Evolutionary conservation across 2,888 invertebrate genomes (phyloP).

Genomic region (Aphrophora alni): DNA sequence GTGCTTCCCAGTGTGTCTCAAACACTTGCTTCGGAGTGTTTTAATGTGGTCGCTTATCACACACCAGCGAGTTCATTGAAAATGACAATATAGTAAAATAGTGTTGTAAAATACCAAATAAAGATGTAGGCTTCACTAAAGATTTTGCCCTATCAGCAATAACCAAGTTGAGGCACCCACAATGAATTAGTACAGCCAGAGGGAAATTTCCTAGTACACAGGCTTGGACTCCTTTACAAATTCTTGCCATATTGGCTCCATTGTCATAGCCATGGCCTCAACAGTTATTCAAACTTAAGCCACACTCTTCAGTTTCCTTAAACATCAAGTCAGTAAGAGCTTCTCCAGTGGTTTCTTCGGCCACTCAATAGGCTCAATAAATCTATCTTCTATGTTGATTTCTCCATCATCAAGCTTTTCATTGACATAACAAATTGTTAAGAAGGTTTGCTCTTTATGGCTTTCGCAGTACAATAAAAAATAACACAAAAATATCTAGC

Average conservation of each 20-base stretch:
- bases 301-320: too few species aligned
- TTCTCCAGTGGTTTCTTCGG: conserved; percentile 39
- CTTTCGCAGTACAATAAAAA: conserved; percentile 43
- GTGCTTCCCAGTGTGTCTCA: too few species aligned
- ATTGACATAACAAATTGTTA: conserved; percentile 41
- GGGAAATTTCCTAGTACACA: conserved; percentile 13
- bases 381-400: conserved; percentile 55
- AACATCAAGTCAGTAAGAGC: conserved; percentile 37
- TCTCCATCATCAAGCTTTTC: conserved; percentile 26
- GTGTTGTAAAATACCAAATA: too few species aligned
- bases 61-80: conserved; percentile 37
- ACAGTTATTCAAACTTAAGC: too few species aligned
- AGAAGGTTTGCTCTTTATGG: conserved; percentile 44
- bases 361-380: conserved; percentile 47
- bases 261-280: too few species aligned
- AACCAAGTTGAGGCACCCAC: conserved; percentile 39
- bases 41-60: conserved; percentile 35
- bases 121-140: conserved; percentile 43
- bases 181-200: conserved; percentile 41
- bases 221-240: neutral
- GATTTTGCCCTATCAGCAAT: conserved; percentile 36
- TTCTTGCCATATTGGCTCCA: conserved; percentile 45
- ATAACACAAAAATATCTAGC: conserved; percentile 45
- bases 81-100: conserved; percentile 38
- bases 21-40: conserved; percentile 3